Percentiles rank a stretch among this genome's conserved stretches.
These are phyloP conservation scores for Macquaria ambigua DNA, from an alignment of 2,113 vertebrate genomes.

Conservation along the genomic window DNA sequence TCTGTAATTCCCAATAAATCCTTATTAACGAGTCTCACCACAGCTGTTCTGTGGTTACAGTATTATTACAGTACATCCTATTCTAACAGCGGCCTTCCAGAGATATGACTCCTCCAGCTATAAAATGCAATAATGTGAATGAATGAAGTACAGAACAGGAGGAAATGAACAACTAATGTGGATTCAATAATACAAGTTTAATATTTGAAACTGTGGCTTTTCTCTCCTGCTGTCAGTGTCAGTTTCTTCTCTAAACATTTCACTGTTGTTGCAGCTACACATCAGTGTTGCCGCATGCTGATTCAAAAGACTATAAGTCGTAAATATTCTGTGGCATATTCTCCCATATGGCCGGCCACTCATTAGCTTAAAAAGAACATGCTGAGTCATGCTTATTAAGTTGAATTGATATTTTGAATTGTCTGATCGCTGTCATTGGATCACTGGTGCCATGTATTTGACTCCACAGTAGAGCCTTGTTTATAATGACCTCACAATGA, in stretches of 20 bases:
- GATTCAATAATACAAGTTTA: background rate
- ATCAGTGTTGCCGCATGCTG: background rate
- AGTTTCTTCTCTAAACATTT: background rate
- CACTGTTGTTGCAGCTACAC: background rate
- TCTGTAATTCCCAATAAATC: conserved; percentile 42
- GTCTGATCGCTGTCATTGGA: background rate
- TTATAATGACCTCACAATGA: background rate
- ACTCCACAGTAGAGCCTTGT: background rate
- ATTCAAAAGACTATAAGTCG: conserved; percentile 1
- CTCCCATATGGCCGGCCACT: background rate
- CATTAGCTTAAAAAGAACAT: background rate
- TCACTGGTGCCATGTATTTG: conserved; percentile 2
- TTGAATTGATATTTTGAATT: conserved; percentile 18
- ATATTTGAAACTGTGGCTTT: background rate
- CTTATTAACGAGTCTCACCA: conserved; percentile 4
- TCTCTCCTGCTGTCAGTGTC: background rate
- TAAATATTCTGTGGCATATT: background rate
- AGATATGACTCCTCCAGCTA: background rate
- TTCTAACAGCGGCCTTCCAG: background rate
- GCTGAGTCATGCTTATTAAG: conserved; percentile 34
- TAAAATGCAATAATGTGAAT: conserved; percentile 21
- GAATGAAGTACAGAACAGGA: conserved; percentile 20
- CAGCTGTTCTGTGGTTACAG: conserved; percentile 4
- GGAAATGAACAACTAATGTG: background rate
- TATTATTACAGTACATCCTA: background rate